Conservation (phyloP, 2,888 invertebrate species). For the Tipula lateralis region DNA sequence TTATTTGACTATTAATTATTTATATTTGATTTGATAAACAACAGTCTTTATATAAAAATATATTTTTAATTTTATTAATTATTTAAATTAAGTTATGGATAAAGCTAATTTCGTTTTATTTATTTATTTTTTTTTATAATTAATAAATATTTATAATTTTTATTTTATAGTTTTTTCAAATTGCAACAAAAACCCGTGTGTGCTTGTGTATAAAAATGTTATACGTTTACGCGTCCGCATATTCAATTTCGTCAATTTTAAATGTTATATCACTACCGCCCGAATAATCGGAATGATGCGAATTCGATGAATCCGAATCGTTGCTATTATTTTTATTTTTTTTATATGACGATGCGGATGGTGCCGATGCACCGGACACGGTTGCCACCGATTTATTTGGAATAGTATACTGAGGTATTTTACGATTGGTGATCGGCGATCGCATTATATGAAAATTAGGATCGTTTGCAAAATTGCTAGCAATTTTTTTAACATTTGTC, state of each 20-base stretch:
- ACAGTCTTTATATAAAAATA: constrained; percentile 26
- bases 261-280: constrained; percentile 49
- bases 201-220: background rate
- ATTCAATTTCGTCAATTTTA: constrained; percentile 47
- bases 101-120: constrained; percentile 24
- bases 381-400: constrained; percentile 33
- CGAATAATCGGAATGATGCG: constrained; percentile 47
- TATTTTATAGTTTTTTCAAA: background rate
- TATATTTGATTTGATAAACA: background rate
- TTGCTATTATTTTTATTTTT: constrained; percentile 27
- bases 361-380: constrained; percentile 33
- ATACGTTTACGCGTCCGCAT: constrained; percentile 43
- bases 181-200: background rate
- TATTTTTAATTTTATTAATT: constrained; percentile 25
- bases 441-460: constrained; percentile 39
- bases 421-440: constrained; percentile 36
- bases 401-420: constrained; percentile 38
- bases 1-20: background rate
- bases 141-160: background rate
- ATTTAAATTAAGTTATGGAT: background rate
- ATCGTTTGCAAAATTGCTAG: constrained; percentile 43
- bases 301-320: constrained; percentile 35
- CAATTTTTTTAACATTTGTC: constrained; percentile 42
- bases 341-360: constrained; percentile 30
- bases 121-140: background rate